Conservation (phyloP, 2,113 vertebrate species). For the Pterophyllum scalare region DNA sequence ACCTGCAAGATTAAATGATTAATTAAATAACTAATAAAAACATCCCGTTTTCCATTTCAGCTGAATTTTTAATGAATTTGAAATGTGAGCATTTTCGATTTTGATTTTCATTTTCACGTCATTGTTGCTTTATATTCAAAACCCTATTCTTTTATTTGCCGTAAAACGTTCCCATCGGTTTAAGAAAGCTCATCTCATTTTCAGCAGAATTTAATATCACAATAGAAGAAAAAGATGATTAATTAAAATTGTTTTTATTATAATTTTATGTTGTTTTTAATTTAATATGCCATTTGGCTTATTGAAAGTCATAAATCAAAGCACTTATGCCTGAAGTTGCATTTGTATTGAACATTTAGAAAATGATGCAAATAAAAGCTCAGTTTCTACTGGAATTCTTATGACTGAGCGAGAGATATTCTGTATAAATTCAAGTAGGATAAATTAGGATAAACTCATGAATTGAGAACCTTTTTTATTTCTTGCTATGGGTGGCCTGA, state of each 20-base stretch:
- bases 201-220: neutral
- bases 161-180: no score
- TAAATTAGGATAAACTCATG: neutral
- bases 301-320: no score
- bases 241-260: neutral
- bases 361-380: no score
- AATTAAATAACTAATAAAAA: neutral
- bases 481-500: no score
- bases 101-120: neutral
- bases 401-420: no score
- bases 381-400: no score
- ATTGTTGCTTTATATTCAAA: neutral
- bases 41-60: neutral
- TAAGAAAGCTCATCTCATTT: neutral
- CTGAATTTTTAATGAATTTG: neutral
- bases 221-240: neutral
- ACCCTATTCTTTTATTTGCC: neutral
- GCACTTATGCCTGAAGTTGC: no score
- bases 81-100: neutral
- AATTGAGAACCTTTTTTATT: neutral
- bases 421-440: neutral
- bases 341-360: no score
- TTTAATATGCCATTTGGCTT: no score
- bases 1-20: neutral
- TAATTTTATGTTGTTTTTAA: neutral